These are phyloP conservation scores for Palythoa grandiflora DNA, from an alignment of 92 coral and sea anemone species.

Conservation along the genomic window DNA sequence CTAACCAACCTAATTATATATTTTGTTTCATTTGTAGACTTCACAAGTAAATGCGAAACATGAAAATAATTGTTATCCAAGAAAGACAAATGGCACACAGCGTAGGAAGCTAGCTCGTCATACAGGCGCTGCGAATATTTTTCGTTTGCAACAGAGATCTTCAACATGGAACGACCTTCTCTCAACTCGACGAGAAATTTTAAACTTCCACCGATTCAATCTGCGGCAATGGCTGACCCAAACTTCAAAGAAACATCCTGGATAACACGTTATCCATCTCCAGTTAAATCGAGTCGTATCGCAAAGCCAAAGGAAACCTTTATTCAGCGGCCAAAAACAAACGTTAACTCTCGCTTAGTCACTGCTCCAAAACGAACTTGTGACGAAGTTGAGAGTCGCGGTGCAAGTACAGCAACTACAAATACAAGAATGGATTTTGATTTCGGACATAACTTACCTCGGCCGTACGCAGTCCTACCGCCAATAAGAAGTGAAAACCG, in stretches of 20 bases:
- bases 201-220: constrained; percentile 90
- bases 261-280: constrained; percentile 12
- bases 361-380: constrained; percentile 8
- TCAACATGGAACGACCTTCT: constrained; percentile 36
- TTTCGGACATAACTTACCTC: constrained; percentile 77
- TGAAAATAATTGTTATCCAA: constrained; percentile 2
- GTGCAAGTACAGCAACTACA: neutral
- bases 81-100: neutral
- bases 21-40: constrained; percentile 25
- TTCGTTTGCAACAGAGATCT: neutral
- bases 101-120: neutral
- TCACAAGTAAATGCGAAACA: constrained; percentile 5
- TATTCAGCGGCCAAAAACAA: constrained; percentile 24
- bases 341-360: neutral
- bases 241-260: constrained; percentile 57
- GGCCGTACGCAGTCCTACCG: constrained; percentile 81
- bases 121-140: neutral
- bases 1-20: constrained; percentile 2
- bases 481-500: constrained; percentile 69
- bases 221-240: constrained; percentile 69
- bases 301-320: constrained; percentile 4
- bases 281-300: constrained; percentile 20
- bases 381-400: constrained; percentile 3
- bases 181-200: constrained; percentile 73
- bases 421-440: constrained; percentile 24